Percentiles rank a stretch among this genome's conserved stretches.
Conservation (phyloP, 1,140 invertebrate genomes). For the Phthorimaea operculella region DNA sequence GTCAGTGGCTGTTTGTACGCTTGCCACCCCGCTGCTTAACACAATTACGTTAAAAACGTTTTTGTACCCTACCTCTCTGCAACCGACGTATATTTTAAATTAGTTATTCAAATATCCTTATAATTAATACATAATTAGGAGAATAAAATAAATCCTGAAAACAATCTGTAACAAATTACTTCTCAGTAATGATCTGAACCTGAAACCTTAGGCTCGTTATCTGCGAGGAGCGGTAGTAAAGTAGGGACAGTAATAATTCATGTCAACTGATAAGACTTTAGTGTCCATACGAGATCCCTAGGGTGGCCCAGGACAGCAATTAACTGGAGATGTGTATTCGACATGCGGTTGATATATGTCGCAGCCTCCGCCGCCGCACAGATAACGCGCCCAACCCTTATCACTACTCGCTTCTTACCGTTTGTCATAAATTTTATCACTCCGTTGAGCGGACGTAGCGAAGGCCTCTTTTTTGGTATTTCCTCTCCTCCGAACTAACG, state of each 20-base stretch:
- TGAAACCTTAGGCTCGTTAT: neutral
- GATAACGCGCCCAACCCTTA: conserved; percentile 58
- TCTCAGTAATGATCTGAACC: too few relatives aligned
- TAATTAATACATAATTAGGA: too few relatives aligned
- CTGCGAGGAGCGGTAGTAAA: neutral
- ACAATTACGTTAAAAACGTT: too few relatives aligned
- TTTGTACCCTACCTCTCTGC: too few relatives aligned
- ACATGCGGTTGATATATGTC: conserved; percentile 31
- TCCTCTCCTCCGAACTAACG: conserved; percentile 50
- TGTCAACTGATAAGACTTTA: neutral
- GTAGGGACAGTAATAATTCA: neutral
- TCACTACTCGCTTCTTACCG: conserved; percentile 61
- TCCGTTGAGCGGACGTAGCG: conserved; percentile 51
- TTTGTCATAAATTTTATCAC: conserved; percentile 66
- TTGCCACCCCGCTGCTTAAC: too few relatives aligned
- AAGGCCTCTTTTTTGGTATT: conserved; percentile 46
- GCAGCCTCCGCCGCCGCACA: conserved; percentile 23
- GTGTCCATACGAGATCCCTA: neutral
- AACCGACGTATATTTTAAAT: too few relatives aligned
- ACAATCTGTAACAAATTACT: too few relatives aligned
- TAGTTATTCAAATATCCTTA: too few relatives aligned
- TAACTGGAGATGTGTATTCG: conserved; percentile 23
- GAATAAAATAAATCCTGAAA: too few relatives aligned
- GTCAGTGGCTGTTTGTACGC: too few relatives aligned
- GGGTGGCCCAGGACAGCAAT: conserved; percentile 17